These are phyloP conservation scores for Omphaloscelis lunosa DNA, from an alignment of 2,888 invertebrate species.

Conservation along the genomic window DNA sequence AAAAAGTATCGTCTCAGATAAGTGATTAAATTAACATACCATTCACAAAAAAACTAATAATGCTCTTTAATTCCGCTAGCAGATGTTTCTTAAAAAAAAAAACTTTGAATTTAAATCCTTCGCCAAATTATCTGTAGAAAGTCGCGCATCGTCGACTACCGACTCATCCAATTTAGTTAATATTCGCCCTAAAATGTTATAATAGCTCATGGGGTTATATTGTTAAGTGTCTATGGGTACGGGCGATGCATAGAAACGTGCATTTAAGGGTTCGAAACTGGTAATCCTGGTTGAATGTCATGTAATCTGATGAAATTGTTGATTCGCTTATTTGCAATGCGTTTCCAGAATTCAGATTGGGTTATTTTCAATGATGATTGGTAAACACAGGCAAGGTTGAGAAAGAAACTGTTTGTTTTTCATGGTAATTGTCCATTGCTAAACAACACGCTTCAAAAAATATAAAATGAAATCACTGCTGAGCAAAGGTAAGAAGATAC, in stretches of 20 bases:
- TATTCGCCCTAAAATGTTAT: slow-evolving; percentile 65
- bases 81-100: slow-evolving; percentile 9
- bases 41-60: slow-evolving; percentile 9
- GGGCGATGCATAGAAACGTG: slow-evolving; percentile 64
- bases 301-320: slow-evolving; percentile 57
- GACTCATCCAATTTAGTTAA: slow-evolving; percentile 66
- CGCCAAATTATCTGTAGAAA: background rate
- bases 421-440: background rate
- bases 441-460: background rate
- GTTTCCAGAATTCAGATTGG: slow-evolving; percentile 51
- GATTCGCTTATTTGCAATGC: slow-evolving; percentile 48
- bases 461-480: background rate
- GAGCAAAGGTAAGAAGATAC: background rate
- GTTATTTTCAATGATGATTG: slow-evolving; percentile 31
- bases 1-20: background rate
- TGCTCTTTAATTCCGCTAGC: background rate
- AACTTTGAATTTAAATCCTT: slow-evolving; percentile 16
- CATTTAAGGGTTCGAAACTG: slow-evolving; percentile 53
- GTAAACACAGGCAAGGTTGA: background rate
- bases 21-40: background rate
- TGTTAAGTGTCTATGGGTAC: slow-evolving; percentile 51
- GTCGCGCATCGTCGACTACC: slow-evolving; percentile 26
- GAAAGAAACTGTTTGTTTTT: slow-evolving; percentile 7
- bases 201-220: slow-evolving; percentile 63
- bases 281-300: slow-evolving; percentile 50